A percentile compares a stretch with the other conserved stretches of the same genome.
phyloP scores from a whole-genome alignment of 2,888 invertebrate species.

The Ectobius pallidus region DNA sequence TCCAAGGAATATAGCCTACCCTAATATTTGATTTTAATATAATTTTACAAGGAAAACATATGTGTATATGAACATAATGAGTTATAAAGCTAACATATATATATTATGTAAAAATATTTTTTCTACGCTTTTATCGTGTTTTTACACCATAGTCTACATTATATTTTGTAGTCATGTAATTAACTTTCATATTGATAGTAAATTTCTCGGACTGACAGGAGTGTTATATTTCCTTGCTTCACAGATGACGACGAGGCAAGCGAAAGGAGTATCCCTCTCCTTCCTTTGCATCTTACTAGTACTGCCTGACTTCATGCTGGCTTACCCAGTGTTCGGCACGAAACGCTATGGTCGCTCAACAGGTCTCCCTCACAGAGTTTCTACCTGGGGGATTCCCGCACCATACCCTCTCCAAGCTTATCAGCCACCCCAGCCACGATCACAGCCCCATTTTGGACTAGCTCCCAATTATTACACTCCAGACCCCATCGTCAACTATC shows the following conservation, averaged over 20 bases:
- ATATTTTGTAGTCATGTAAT: too few species aligned
- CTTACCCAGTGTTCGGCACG: constrained; percentile 54
- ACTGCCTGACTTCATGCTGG: constrained; percentile 49
- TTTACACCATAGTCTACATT: too few species aligned
- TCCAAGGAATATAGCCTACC: too few species aligned
- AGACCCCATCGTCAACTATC: constrained; percentile 55
- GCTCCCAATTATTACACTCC: constrained; percentile 59
- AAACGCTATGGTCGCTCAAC: constrained; percentile 53
- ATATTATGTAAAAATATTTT: too few species aligned
- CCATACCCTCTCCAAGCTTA: constrained; percentile 29
- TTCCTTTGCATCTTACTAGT: not conserved
- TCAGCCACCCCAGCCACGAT: constrained; percentile 37
- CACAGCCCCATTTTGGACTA: constrained; percentile 3
- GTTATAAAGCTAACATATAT: too few species aligned
- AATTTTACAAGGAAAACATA: too few species aligned
- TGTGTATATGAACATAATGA: too few species aligned
- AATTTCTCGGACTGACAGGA: too few species aligned
- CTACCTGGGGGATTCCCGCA: constrained; percentile 31
- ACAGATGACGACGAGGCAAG: not conserved
- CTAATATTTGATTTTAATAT: too few species aligned
- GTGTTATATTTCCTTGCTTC: too few species aligned
- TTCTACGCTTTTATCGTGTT: too few species aligned
- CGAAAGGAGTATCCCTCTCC: not conserved
- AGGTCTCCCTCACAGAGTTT: constrained; percentile 22
- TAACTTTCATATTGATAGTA: too few species aligned